Conservation (phyloP, 2,888 invertebrate species). For the Lepidocyrtinus sp. region DNA sequence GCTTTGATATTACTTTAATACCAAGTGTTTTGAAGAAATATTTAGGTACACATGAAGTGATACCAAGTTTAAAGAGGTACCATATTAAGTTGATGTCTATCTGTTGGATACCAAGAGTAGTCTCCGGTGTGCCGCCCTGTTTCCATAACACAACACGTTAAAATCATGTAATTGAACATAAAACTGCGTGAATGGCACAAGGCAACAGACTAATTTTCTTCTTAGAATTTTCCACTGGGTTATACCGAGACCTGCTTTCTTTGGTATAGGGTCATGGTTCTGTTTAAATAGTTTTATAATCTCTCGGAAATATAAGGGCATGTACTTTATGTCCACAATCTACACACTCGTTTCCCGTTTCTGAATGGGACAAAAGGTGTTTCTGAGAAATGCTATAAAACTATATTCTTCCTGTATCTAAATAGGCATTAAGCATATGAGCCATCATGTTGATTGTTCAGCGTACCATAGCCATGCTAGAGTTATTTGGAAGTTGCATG, state of each 20-base stretch:
- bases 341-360: neutral
- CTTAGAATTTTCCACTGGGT: neutral
- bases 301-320: neutral
- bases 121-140: too few relatives aligned
- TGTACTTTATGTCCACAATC: neutral
- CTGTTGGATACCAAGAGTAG: too few relatives aligned
- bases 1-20: too few relatives aligned
- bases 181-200: neutral
- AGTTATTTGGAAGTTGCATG: neutral
- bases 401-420: neutral
- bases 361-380: neutral
- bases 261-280: neutral
- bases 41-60: neutral
- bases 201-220: neutral
- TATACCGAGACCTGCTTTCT: neutral
- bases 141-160: neutral
- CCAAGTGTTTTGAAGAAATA: neutral
- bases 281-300: neutral
- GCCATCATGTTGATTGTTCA: neutral
- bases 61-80: neutral
- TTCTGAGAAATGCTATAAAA: neutral
- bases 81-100: neutral
- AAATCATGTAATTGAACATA: neutral
- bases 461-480: neutral
- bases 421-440: too few relatives aligned